phyloP scores from a whole-genome alignment of 92 coral and sea anemone genomes.

The Isaurus tuberculatus region DNA sequence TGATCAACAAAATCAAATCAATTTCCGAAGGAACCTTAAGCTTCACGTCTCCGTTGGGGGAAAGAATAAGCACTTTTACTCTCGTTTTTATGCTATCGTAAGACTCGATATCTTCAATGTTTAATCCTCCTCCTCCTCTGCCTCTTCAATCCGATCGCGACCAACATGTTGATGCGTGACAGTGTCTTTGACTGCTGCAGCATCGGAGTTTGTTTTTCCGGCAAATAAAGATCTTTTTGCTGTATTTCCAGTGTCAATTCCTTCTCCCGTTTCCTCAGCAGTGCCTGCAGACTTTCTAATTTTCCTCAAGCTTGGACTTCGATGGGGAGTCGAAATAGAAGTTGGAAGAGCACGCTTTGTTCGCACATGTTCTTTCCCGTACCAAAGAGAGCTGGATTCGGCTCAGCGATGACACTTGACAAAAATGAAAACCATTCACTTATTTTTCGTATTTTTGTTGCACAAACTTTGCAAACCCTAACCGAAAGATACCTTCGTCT shows the following conservation, averaged over 20 bases:
- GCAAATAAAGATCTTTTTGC: background rate
- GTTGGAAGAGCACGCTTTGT: slow-evolving; percentile 12
- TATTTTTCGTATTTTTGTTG: slow-evolving; percentile 16
- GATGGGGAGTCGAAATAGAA: background rate
- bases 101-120: background rate
- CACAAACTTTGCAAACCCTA: slow-evolving; percentile 14
- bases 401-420: background rate
- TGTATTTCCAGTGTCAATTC: background rate
- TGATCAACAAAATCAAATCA: background rate
- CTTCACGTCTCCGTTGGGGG: slow-evolving; percentile 2
- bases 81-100: background rate
- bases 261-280: background rate
- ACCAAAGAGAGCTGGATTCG: slow-evolving; percentile 4
- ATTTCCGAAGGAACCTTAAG: background rate
- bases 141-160: background rate
- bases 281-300: too few relatives aligned
- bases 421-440: slow-evolving; percentile 2
- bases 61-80: slow-evolving; percentile 13
- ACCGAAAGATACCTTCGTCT: background rate
- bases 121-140: background rate
- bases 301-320: too few relatives aligned
- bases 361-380: background rate
- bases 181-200: background rate
- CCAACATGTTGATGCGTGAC: background rate
- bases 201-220: background rate